Evolutionary conservation across 2,797 vertebrate species (phyloP), one percentile per base, ranked within the genome.

Genomic region (Apogon talboti): DNA sequence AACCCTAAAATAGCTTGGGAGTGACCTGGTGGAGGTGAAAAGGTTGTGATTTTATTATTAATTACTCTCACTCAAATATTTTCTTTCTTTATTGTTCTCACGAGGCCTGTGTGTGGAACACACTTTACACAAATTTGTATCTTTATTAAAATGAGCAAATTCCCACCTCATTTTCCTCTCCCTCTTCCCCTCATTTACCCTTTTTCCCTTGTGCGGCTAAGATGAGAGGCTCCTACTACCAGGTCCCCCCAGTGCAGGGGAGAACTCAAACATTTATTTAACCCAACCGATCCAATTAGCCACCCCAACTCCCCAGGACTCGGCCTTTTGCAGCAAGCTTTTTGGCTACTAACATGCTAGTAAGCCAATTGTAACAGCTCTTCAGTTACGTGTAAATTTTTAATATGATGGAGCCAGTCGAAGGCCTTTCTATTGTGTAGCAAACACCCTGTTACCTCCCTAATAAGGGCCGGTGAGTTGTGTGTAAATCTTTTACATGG

Each of bases 221-320:
- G 64, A 84, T 65, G 76, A 79, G 81, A 83, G 81, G 65, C 79
- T 79, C 74, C 77, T 68, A 37, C 74, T 54, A 59, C 76, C 58
- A 66, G 61, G 60, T 74, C 66, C 79, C 79, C 76, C 67, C 74
- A 70, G 79, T 50, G 46, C 74, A 77, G 66, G 65, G 78, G 80
- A 89, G 63, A 93, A 91, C 73, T 92, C 79, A 93, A 93, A 94
- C 90, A 92, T 93, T 94, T 93, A 91, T 91, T 93, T 94, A 93
- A 94, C 89, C 91, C 81, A 88, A 89, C 83, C 75, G 67, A 85
- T 87, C 89, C 87, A 93, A 93, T 93, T 94, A 94, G 88, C 84
- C 75, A 60, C 49, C 66, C 73, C 33, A 55, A 82, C 80, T 89
- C 86, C 86, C 63, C 65, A 47, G 76, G 84, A 85, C 67, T 70